Percentiles rank a stretch among this genome's conserved stretches.
phyloP scores from a whole-genome alignment of 1,140 invertebrate genomes.

The Eriosoma lanigerum region DNA sequence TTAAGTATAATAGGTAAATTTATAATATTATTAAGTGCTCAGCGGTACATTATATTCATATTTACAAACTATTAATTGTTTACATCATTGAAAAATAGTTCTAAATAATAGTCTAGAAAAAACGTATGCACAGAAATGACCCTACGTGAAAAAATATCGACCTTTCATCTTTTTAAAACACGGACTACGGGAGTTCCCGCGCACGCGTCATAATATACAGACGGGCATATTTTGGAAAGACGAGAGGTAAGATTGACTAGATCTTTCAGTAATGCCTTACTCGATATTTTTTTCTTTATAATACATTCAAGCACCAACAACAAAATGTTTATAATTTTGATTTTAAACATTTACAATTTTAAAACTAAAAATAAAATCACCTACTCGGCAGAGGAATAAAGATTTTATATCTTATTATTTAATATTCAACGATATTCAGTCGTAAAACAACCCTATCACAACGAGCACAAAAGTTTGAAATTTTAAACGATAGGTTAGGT shows the following conservation, averaged over 20 bases:
- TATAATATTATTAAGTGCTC: not conserved
- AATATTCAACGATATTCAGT: not conserved
- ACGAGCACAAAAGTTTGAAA: slow-evolving; percentile 23
- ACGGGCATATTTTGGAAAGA: slow-evolving; percentile 10
- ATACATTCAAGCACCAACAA: slow-evolving; percentile 43
- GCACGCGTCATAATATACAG: not conserved
- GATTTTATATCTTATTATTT: not conserved
- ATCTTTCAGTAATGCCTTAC: slow-evolving; percentile 5
- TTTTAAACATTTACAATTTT: slow-evolving; percentile 11
- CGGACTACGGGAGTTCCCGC: not conserved
- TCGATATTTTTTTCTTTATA: slow-evolving; percentile 14
- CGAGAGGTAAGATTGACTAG: slow-evolving; percentile 34
- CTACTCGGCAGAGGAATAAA: not conserved
- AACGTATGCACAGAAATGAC: not conserved
- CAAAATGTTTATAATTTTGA: not conserved
- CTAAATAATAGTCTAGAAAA: not conserved
- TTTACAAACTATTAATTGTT: slow-evolving; percentile 20
- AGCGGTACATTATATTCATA: not conserved
- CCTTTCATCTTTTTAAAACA: no score
- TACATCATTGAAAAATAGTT: not conserved
- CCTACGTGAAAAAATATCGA: no score
- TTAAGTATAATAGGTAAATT: not conserved
- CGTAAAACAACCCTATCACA: slow-evolving; percentile 26
- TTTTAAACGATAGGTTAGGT: not conserved
- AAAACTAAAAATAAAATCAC: slow-evolving; percentile 10